A percentile compares a stretch with the other conserved stretches of the same genome.
phyloP scores from a whole-genome alignment of 2,113 vertebrate species.

The Rhineura floridana region DNA sequence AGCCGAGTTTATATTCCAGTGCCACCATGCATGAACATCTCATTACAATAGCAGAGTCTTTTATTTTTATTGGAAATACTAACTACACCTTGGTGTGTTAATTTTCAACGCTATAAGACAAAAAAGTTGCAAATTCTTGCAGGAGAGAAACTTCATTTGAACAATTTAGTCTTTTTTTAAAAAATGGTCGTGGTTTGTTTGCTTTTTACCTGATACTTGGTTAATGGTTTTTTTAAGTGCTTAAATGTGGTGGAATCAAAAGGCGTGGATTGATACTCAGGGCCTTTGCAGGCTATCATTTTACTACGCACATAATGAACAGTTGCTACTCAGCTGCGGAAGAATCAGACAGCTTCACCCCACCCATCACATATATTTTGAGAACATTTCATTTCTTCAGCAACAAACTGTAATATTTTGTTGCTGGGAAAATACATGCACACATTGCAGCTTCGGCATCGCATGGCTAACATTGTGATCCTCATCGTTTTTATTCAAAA shows the following conservation, averaged over 20 bases:
- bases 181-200: background rate
- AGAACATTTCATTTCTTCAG: background rate
- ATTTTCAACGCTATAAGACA: background rate
- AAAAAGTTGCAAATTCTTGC: background rate
- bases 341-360: background rate
- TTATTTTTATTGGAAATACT: conserved; percentile 31
- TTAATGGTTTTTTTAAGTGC: background rate
- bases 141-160: background rate
- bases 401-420: background rate
- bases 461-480: background rate
- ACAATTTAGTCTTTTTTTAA: background rate
- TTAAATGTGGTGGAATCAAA: background rate
- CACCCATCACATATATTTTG: background rate
- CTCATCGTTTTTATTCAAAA: background rate
- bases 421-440: background rate
- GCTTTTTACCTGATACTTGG: background rate
- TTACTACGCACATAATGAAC: background rate
- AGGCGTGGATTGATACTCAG: background rate
- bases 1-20: conserved; percentile 40
- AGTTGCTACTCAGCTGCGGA: background rate
- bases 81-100: background rate
- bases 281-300: background rate
- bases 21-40: conserved; percentile 59
- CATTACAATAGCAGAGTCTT: conserved; percentile 49
- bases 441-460: background rate